Conservation (phyloP, 1,140 invertebrate genomes). For the Drosophila paulistorum region DNA sequence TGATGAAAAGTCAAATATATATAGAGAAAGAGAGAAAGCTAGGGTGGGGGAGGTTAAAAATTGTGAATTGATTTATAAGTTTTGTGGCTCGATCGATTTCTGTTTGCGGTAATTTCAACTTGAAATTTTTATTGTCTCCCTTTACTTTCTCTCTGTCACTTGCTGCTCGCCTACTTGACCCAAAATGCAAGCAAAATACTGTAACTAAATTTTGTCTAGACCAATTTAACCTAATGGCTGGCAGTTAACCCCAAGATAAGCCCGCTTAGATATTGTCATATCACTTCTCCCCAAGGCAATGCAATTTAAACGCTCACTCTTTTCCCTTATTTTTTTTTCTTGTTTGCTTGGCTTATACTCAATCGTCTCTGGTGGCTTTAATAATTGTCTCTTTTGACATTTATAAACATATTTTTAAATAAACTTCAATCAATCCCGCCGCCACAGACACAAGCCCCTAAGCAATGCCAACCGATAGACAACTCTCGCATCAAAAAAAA, state of each 20-base stretch:
- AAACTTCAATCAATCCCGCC: constrained; percentile 73
- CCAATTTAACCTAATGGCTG: constrained; percentile 57
- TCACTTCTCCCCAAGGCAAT: constrained; percentile 4
- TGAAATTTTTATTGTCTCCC: not conserved
- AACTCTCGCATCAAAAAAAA: constrained; percentile 25
- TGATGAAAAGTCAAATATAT: not conserved
- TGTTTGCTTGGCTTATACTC: not conserved
- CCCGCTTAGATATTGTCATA: constrained; percentile 1
- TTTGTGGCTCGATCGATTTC: not conserved
- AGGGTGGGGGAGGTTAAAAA: not conserved
- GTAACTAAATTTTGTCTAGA: constrained; percentile 50
- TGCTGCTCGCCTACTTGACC: not conserved
- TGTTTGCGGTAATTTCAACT: constrained; percentile 1
- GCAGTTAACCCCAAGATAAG: constrained; percentile 48
- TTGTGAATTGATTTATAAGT: not conserved
- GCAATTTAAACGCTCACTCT: not conserved
- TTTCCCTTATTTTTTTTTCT: not conserved
- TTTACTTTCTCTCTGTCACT: not conserved
- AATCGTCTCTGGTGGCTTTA: constrained; percentile 40
- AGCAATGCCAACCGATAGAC: constrained; percentile 63
- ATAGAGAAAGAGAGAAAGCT: not conserved
- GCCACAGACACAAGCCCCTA: constrained; percentile 53
- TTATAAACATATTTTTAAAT: constrained; percentile 75
- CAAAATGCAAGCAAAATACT: constrained; percentile 14
- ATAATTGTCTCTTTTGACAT: constrained; percentile 76